Conservation (phyloP, 2,888 invertebrate genomes). For the Drosophila subsilvestris region DNA sequence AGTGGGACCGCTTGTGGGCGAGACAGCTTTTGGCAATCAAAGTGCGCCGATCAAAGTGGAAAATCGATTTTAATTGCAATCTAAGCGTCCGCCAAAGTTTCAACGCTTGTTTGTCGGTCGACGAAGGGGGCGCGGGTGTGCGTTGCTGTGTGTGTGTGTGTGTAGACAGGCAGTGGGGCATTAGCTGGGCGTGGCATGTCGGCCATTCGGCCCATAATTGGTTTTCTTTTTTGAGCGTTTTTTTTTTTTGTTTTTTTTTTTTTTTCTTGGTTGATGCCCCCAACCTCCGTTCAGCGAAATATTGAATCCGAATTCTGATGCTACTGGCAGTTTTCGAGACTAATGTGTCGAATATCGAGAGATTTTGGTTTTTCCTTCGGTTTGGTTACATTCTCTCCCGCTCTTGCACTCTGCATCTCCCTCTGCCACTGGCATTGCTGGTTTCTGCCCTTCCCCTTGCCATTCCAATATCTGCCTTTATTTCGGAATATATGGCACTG, state of each 20-base stretch:
- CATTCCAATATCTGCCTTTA: too few relatives aligned
- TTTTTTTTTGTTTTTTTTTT: not conserved
- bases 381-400: too few relatives aligned
- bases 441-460: too few relatives aligned
- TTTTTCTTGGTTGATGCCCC: too few relatives aligned
- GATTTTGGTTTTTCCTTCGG: slow-evolving; percentile 3
- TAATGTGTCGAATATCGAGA: not conserved
- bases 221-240: not conserved
- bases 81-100: slow-evolving; percentile 52
- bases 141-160: not conserved
- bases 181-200: slow-evolving; percentile 30
- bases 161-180: slow-evolving; percentile 1
- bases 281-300: slow-evolving; percentile 5
- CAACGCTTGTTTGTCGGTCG: slow-evolving; percentile 50
- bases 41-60: slow-evolving; percentile 74
- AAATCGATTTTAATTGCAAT: slow-evolving; percentile 80
- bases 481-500: not conserved
- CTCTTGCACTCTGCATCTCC: too few relatives aligned
- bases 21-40: slow-evolving; percentile 71
- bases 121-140: slow-evolving; percentile 20
- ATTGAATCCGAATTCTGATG: slow-evolving; percentile 56
- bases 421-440: too few relatives aligned
- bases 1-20: slow-evolving; percentile 20
- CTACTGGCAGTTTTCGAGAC: slow-evolving; percentile 3
- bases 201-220: not conserved